Conservation (phyloP, 2,797 vertebrate genomes). For the Steatocranus sp. region DNA sequence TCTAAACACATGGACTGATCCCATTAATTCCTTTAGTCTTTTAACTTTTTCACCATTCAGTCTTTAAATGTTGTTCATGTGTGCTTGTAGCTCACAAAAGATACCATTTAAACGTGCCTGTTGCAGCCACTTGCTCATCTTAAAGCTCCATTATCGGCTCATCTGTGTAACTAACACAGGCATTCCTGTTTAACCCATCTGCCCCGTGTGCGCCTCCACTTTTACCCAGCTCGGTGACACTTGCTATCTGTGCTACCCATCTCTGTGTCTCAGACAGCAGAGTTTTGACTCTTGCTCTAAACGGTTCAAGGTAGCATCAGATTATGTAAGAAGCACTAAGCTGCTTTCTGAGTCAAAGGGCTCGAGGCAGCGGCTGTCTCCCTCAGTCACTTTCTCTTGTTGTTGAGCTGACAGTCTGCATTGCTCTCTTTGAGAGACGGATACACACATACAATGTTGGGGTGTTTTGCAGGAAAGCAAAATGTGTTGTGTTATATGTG, state of each 20-base stretch:
- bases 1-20: background rate
- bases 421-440: background rate
- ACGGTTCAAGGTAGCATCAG: slow-evolving; percentile 28
- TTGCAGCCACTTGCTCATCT: background rate
- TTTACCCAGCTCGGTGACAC: background rate
- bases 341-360: slow-evolving; percentile 58
- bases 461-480: background rate
- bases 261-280: background rate
- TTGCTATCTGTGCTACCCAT: background rate
- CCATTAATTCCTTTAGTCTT: background rate
- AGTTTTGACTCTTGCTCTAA: slow-evolving; percentile 31
- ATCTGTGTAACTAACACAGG: background rate
- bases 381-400: slow-evolving; percentile 1
- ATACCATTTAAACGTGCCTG: background rate
- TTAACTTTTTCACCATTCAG: background rate
- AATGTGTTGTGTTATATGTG: background rate
- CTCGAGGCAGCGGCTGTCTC: slow-evolving; percentile 34
- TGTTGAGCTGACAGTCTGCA: background rate
- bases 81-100: background rate
- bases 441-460: background rate
- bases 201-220: background rate
- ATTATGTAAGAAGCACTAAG: slow-evolving; percentile 69
- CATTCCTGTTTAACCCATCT: background rate
- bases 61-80: background rate
- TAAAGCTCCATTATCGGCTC: background rate